Evolutionary conservation across 1,140 invertebrate genomes (phyloP).

Genomic region (Daktulosphaira vitifoliae): DNA sequence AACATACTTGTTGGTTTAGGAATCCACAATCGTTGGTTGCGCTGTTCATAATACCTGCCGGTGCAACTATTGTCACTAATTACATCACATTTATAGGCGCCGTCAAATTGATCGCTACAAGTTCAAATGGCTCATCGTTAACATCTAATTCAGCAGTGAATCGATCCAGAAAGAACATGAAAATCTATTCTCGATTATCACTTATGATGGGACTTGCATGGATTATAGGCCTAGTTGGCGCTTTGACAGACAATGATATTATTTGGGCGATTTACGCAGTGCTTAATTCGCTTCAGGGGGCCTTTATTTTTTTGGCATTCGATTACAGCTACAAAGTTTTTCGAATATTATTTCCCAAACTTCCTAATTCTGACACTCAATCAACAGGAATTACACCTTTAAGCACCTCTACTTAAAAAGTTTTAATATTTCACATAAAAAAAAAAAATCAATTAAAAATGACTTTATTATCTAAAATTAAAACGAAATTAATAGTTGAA

Average conservation of each 20-base stretch:
- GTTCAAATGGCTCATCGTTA: not conserved
- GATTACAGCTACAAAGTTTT: not conserved
- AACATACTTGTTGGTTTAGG: constrained; percentile 25
- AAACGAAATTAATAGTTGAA: too few species aligned
- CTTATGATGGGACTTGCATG: constrained; percentile 34
- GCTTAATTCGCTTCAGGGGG: constrained; percentile 29
- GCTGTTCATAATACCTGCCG: constrained; percentile 28
- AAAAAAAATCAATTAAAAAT: too few species aligned
- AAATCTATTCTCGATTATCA: constrained; percentile 16
- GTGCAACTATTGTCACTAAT: not conserved
- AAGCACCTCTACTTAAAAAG: not conserved
- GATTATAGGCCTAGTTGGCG: constrained; percentile 8
- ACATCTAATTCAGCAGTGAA: not conserved
- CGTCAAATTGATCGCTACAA: not conserved
- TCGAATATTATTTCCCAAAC: not conserved
- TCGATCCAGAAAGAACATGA: constrained; percentile 9
- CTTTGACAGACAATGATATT: constrained; percentile 6
- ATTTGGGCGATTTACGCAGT: constrained; percentile 7
- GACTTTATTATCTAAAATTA: too few species aligned
- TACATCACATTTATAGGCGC: constrained; percentile 5
- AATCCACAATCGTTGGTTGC: constrained; percentile 16
- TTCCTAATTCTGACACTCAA: not conserved
- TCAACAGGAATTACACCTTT: not conserved
- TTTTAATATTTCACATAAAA: too few species aligned
- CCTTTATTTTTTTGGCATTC: constrained; percentile 27